A percentile compares a stretch with the other conserved stretches of the same genome.
Evolutionary conservation across 2,888 invertebrate genomes (phyloP).

Genomic region (Sceliomorpha sp.): DNA sequence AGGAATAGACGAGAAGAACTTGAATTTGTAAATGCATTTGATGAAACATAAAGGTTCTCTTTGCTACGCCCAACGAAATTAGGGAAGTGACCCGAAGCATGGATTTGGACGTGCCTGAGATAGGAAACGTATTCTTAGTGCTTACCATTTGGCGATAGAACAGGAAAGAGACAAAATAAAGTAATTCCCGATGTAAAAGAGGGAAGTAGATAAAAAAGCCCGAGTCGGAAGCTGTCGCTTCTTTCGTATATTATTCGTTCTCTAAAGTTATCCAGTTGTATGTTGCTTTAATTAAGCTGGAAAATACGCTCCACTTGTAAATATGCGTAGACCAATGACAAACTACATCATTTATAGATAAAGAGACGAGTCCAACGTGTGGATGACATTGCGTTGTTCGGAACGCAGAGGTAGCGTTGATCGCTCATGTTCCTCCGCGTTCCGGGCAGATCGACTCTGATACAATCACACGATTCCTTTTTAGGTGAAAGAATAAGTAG

Average conservation of each 20-base stretch:
- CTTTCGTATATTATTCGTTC: constrained; percentile 5
- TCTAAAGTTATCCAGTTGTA: constrained; percentile 1
- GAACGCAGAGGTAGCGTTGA: no score
- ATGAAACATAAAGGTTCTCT: no score
- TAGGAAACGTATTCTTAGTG: constrained; percentile 14
- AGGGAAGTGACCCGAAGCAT: neutral
- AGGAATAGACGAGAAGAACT: no score
- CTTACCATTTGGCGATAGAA: constrained; percentile 8
- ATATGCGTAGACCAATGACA: constrained; percentile 6
- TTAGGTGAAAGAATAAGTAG: no score
- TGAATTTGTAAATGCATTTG: no score
- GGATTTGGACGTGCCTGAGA: constrained; percentile 13
- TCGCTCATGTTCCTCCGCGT: neutral
- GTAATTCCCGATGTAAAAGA: neutral
- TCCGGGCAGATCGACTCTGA: neutral
- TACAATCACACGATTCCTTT: neutral
- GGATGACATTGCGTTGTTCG: no score
- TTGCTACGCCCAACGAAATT: no score
- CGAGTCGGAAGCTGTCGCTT: neutral
- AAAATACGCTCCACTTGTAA: constrained; percentile 10
- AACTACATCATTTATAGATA: constrained; percentile 2
- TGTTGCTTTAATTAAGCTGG: constrained; percentile 5
- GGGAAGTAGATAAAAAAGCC: constrained; percentile 3
- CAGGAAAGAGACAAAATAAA: constrained; percentile 4
- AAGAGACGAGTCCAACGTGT: neutral